A percentile compares a stretch with the other conserved stretches of the same genome.
These are phyloP conservation scores for Sisor rabdophorus DNA, from an alignment of 2,113 vertebrate genomes.

Conservation along the genomic window DNA sequence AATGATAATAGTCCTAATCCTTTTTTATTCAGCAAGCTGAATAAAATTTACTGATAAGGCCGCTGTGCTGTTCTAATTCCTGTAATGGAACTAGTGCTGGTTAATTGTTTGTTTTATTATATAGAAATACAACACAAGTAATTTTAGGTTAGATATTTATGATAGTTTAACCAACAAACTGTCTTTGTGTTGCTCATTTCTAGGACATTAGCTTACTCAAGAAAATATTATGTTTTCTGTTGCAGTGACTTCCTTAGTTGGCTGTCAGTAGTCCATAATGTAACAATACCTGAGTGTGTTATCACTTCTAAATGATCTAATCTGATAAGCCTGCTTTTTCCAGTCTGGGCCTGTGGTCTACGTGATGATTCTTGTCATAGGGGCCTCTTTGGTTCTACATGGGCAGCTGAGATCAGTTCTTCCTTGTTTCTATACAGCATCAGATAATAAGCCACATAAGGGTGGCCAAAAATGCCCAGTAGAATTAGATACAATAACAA, in stretches of 20 bases:
- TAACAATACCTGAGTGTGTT: constrained; percentile 37
- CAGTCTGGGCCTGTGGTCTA: constrained; percentile 27
- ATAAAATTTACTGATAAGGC: not conserved
- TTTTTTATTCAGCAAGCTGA: not conserved
- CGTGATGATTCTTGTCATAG: not conserved
- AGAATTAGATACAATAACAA: constrained; percentile 46
- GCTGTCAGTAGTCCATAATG: constrained; percentile 13
- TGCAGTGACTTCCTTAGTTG: constrained; percentile 10
- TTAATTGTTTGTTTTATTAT: not conserved
- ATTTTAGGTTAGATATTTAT: constrained; percentile 1
- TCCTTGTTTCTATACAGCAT: constrained; percentile 15
- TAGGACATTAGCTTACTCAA: constrained; percentile 6
- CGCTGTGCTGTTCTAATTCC: not conserved
- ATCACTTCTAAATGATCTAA: constrained; percentile 38
- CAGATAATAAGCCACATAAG: constrained; percentile 34
- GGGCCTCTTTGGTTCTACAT: constrained; percentile 10
- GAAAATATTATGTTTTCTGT: constrained; percentile 19
- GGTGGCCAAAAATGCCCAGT: constrained; percentile 12
- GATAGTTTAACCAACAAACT: constrained; percentile 2
- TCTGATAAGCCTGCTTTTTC: constrained; percentile 32
- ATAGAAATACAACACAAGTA: not conserved
- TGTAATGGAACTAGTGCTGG: not conserved
- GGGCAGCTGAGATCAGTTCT: constrained; percentile 3
- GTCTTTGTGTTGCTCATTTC: constrained; percentile 17
- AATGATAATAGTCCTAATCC: not conserved